A percentile compares a stretch with the other conserved stretches of the same genome.
phyloP scores from a whole-genome alignment of 2,113 vertebrate species.

The Oreochromis spilurus region DNA sequence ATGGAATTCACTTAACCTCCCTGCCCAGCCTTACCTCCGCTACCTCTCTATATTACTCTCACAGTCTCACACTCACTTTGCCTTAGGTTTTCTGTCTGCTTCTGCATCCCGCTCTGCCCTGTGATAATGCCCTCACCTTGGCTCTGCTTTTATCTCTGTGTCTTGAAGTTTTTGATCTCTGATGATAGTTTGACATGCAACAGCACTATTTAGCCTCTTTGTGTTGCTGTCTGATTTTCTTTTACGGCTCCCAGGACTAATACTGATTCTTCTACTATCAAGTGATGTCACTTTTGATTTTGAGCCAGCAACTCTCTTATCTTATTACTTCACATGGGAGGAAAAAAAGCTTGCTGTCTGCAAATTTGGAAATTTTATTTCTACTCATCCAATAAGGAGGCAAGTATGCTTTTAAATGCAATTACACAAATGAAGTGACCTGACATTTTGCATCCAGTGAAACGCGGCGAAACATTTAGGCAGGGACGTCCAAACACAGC shows the following conservation, averaged over 20 bases:
- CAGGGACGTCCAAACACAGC: conserved; percentile 18
- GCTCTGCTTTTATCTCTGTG: neutral
- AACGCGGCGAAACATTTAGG: neutral
- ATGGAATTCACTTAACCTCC: conserved; percentile 42
- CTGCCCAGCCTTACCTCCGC: neutral
- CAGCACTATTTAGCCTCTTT: neutral
- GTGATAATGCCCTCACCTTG: neutral
- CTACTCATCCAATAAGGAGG: conserved; percentile 3
- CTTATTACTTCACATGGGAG: conserved; percentile 34
- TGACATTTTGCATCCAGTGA: neutral
- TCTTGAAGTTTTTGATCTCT: conserved; percentile 9
- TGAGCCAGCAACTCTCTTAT: conserved; percentile 62
- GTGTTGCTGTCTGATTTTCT: neutral
- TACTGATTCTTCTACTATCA: conserved; percentile 22
- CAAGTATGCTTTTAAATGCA: conserved; percentile 49
- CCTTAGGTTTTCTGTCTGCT: neutral
- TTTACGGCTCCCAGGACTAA: neutral
- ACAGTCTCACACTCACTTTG: neutral
- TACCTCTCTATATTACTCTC: neutral
- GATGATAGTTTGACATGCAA: neutral
- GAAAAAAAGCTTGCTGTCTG: conserved; percentile 4
- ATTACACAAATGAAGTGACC: conserved; percentile 60
- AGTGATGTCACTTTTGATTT: conserved; percentile 61
- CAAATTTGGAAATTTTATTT: conserved; percentile 36
- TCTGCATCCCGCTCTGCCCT: neutral